A percentile compares a stretch with the other conserved stretches of the same genome.
Conservation (phyloP, 2,888 invertebrate genomes). For the Spilosoma lubricipeda region DNA sequence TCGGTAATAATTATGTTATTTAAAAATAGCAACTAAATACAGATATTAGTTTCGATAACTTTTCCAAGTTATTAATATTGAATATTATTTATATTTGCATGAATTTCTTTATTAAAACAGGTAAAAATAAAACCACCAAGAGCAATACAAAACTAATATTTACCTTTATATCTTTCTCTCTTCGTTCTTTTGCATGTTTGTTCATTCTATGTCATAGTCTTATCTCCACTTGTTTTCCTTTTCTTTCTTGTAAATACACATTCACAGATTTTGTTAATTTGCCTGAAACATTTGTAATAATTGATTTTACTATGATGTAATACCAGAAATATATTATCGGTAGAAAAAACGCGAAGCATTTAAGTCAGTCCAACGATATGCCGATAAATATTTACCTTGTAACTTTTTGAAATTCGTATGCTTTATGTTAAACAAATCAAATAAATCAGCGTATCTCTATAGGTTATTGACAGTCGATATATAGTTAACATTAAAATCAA, state of each 20-base stretch:
- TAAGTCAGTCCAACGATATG: neutral
- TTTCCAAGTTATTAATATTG: slow-evolving; percentile 20
- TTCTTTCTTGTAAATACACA: neutral
- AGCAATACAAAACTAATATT: neutral
- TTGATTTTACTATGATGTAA: neutral
- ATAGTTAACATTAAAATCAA: neutral
- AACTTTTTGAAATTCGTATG: neutral
- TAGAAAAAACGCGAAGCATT: neutral
- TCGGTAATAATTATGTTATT: slow-evolving; percentile 28
- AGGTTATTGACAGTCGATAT: neutral
- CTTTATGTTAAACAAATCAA: neutral
- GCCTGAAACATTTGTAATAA: neutral
- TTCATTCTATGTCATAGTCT: slow-evolving; percentile 25
- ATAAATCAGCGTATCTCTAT: neutral
- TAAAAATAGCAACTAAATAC: slow-evolving; percentile 25
- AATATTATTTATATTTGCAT: slow-evolving; percentile 40
- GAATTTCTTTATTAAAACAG: slow-evolving; percentile 22
- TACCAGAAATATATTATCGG: neutral
- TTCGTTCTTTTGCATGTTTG: slow-evolving; percentile 32
- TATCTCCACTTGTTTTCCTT: slow-evolving; percentile 10
- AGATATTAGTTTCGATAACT: slow-evolving; percentile 24
- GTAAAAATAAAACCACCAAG: slow-evolving; percentile 8
- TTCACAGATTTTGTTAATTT: neutral
- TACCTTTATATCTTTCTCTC: slow-evolving; percentile 16
- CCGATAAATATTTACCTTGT: neutral